Percentiles rank a stretch among this genome's conserved stretches.
phyloP scores from a whole-genome alignment of 2,888 invertebrate genomes.

The Sarcophaga caerulescens region DNA sequence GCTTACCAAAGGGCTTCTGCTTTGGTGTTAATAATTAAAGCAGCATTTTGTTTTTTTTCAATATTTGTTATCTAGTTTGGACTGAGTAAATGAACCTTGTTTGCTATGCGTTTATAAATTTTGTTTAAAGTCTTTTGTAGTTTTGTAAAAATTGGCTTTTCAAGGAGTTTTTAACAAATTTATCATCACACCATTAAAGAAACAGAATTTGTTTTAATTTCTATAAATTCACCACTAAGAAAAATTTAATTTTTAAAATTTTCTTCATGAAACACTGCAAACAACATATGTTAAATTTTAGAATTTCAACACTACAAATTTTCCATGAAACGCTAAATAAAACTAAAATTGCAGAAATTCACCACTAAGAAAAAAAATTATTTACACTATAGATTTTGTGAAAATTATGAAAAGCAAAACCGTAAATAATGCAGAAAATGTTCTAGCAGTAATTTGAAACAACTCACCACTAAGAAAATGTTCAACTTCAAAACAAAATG shows the following conservation, averaged over 20 bases:
- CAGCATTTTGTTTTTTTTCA: slow-evolving; percentile 13
- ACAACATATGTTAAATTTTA: not conserved
- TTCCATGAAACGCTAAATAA: no score
- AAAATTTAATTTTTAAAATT: no score
- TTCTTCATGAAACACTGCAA: not conserved
- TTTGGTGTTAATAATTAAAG: slow-evolving; percentile 3
- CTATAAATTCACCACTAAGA: not conserved
- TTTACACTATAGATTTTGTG: no score
- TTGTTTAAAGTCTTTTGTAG: slow-evolving; percentile 33
- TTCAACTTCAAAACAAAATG: not conserved
- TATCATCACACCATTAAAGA: not conserved
- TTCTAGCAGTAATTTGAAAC: no score
- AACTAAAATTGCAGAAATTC: not conserved
- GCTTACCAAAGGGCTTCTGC: slow-evolving; percentile 32
- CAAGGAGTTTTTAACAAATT: not conserved
- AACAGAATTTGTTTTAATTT: not conserved
- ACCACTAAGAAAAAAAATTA: not conserved
- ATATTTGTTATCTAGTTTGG: not conserved
- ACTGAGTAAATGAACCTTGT: slow-evolving; percentile 14
- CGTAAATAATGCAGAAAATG: no score
- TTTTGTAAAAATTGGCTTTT: slow-evolving; percentile 28
- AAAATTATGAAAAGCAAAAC: no score
- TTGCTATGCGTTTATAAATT: slow-evolving; percentile 23
- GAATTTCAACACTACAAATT: not conserved
- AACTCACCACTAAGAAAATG: not conserved